phyloP scores from a whole-genome alignment of 2,113 vertebrate species.

The Patagioenas fasciata region DNA sequence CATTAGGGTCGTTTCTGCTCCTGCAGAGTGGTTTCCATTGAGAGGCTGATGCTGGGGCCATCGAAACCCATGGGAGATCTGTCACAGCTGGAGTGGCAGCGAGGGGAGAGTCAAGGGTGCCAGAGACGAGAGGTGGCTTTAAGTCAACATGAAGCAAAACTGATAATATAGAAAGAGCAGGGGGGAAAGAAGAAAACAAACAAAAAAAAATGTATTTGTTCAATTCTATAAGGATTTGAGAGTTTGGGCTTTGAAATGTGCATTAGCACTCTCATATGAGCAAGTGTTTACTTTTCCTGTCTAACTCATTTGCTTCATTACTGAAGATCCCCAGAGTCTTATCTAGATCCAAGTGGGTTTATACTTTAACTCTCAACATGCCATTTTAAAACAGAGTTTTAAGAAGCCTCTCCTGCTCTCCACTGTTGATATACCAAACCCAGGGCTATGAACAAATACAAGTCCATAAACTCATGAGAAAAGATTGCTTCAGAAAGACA shows the following conservation, averaged over 20 bases:
- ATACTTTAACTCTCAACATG: neutral
- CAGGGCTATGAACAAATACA: neutral
- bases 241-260: neutral
- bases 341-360: neutral
- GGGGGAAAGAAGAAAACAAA: too few relatives aligned
- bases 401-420: neutral
- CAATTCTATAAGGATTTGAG: neutral
- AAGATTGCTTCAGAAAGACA: neutral
- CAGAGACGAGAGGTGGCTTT: neutral
- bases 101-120: neutral
- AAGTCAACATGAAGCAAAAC: neutral
- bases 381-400: neutral
- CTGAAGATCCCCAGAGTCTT: neutral
- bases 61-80: neutral
- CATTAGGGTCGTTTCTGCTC: neutral
- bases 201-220: neutral
- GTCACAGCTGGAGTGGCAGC: neutral
- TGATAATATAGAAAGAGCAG: neutral
- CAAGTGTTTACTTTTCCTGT: constrained; percentile 20
- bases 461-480: neutral
- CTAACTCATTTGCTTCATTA: neutral
- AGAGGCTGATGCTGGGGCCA: neutral
- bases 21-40: neutral
- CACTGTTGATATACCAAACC: neutral
- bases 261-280: neutral